phyloP scores from a whole-genome alignment of 2,797 vertebrate genomes.

The Enteromius argenteus region DNA sequence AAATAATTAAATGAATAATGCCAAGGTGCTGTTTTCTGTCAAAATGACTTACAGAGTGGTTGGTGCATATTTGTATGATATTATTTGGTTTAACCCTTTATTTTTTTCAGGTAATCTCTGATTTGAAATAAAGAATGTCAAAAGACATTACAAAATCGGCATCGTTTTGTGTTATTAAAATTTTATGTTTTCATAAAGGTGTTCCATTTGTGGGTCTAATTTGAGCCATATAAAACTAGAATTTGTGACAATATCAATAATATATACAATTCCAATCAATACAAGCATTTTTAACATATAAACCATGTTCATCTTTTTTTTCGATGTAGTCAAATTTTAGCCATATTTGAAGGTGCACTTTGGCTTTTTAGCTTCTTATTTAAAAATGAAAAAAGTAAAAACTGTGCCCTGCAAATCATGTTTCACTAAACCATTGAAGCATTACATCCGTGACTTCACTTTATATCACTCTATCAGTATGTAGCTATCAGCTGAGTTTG shows the following conservation, averaged over 20 bases:
- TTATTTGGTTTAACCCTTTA: background rate
- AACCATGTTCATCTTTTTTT: background rate
- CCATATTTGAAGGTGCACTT: background rate
- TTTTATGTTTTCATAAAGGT: background rate
- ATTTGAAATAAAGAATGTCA: background rate
- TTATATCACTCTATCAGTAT: conserved; percentile 6
- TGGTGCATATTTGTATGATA: background rate
- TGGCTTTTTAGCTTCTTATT: conserved; percentile 1
- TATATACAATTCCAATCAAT: background rate
- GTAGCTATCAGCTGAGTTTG: conserved; percentile 25
- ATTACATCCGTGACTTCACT: conserved; percentile 18
- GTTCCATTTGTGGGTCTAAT: background rate
- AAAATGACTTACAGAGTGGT: background rate
- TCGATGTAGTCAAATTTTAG: background rate
- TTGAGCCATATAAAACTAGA: background rate
- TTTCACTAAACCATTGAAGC: background rate
- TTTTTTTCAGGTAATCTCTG: background rate
- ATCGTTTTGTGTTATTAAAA: background rate
- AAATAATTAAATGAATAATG: background rate
- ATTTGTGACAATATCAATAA: background rate
- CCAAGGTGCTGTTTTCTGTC: background rate
- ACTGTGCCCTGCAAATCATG: background rate
- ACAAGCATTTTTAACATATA: background rate
- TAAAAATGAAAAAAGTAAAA: background rate
- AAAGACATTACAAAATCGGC: background rate